Percentiles rank a stretch among this genome's conserved stretches.
Conservation (phyloP, 1,140 invertebrate species). For the Schlechtendalia chinensis region DNA sequence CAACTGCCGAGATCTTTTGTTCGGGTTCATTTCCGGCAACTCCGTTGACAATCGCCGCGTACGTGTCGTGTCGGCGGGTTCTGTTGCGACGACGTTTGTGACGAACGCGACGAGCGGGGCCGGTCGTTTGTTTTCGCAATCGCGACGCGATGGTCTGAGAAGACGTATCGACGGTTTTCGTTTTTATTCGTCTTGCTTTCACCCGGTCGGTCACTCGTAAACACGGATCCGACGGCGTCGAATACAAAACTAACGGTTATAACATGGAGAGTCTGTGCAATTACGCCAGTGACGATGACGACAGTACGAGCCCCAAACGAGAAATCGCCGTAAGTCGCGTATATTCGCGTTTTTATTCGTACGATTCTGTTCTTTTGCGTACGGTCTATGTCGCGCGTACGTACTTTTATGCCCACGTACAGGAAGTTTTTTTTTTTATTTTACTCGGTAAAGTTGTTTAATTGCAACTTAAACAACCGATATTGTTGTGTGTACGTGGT, state of each 20-base stretch:
- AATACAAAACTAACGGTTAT: background rate
- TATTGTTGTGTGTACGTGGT: background rate
- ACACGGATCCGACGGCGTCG: background rate
- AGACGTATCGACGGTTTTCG: background rate
- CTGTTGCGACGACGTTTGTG: too few relatives aligned
- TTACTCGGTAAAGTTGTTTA: background rate
- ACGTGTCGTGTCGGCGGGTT: background rate
- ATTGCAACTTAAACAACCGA: background rate
- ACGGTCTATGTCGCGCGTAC: background rate
- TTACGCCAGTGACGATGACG: constrained; percentile 37
- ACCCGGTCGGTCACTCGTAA: too few relatives aligned
- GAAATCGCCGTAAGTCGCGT: background rate
- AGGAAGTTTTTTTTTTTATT: too few relatives aligned
- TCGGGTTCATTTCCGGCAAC: too few relatives aligned
- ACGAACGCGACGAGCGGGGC: too few relatives aligned
- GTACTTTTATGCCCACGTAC: background rate
- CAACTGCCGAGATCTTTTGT: too few relatives aligned
- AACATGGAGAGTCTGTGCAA: constrained; percentile 37
- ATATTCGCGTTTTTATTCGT: background rate
- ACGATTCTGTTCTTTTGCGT: background rate
- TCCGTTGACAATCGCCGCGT: too few relatives aligned
- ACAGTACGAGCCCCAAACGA: background rate
- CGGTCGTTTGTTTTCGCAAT: background rate
- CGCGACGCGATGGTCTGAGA: too few relatives aligned
- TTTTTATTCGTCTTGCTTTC: background rate